Conservation (phyloP, 2,797 vertebrate species). For the Myotis planiceps region DNA sequence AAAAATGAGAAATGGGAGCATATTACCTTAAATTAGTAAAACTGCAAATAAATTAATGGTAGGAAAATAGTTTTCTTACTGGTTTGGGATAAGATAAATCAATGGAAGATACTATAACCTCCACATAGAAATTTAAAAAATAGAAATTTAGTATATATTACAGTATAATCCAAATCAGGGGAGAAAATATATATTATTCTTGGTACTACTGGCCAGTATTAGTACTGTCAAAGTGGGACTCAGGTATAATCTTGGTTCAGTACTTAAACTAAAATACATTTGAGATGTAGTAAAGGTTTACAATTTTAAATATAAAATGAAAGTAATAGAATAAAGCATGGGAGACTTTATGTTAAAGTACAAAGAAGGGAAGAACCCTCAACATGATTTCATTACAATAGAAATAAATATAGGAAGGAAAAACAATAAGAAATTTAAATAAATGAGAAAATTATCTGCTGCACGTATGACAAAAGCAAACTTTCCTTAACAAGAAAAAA, state of each 20-base stretch:
- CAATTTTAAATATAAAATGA: neutral
- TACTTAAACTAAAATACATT: constrained; percentile 22
- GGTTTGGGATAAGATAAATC: neutral
- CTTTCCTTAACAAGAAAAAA: neutral
- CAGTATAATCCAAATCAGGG: neutral
- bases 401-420: neutral
- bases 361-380: neutral
- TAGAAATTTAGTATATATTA: neutral
- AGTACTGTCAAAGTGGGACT: neutral
- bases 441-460: neutral
- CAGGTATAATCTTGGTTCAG: neutral
- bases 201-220: neutral
- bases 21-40: neutral
- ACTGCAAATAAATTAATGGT: neutral
- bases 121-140: neutral
- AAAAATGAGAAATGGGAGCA: neutral
- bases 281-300: neutral
- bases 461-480: neutral
- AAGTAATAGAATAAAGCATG: neutral
- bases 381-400: neutral
- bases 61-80: neutral
- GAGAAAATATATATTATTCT: neutral
- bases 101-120: neutral
- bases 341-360: neutral
- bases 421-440: neutral